These are phyloP conservation scores for Spea bombifrons DNA, from an alignment of 2,113 vertebrate genomes.

Conservation along the genomic window DNA sequence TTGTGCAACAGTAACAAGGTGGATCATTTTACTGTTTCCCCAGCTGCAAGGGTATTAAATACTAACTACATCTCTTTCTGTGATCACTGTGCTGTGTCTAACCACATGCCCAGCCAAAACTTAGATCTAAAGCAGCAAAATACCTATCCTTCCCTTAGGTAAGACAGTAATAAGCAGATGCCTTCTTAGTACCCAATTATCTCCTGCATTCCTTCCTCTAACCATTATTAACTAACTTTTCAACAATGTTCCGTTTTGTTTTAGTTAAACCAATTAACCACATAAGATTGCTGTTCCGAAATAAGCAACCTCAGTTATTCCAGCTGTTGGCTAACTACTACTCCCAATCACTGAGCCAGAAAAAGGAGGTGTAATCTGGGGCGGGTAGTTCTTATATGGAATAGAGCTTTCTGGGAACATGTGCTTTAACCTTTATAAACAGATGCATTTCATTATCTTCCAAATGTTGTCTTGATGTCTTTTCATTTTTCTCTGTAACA, in stretches of 20 bases:
- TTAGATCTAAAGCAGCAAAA: conserved; percentile 52
- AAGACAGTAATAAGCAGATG: conserved; percentile 41
- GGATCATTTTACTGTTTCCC: conserved; percentile 76
- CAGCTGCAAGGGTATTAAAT: conserved; percentile 71
- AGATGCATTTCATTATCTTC: conserved; percentile 13
- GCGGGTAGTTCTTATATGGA: background rate
- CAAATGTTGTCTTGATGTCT: conserved; percentile 8
- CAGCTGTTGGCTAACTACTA: too few relatives aligned
- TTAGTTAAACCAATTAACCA: background rate
- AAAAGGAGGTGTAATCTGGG: too few relatives aligned
- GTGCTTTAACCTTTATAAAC: conserved; percentile 4
- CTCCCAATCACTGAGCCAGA: too few relatives aligned
- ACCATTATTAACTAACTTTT: conserved; percentile 13
- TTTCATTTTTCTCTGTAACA: conserved; percentile 7
- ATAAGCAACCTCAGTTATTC: too few relatives aligned
- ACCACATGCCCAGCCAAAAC: conserved; percentile 56
- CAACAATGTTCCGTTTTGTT: conserved; percentile 25
- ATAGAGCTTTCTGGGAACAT: conserved; percentile 6
- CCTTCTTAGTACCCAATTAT: conserved; percentile 52
- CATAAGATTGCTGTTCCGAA: too few relatives aligned
- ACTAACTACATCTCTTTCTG: conserved; percentile 64
- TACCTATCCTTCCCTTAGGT: conserved; percentile 47
- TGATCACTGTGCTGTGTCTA: conserved; percentile 62
- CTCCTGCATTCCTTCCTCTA: conserved; percentile 15
- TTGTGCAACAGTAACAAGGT: conserved; percentile 55